A percentile compares a stretch with the other conserved stretches of the same genome.
Evolutionary conservation across 2,797 vertebrate species (phyloP).

Genomic region (Pseudomugil gertrudae): DNA sequence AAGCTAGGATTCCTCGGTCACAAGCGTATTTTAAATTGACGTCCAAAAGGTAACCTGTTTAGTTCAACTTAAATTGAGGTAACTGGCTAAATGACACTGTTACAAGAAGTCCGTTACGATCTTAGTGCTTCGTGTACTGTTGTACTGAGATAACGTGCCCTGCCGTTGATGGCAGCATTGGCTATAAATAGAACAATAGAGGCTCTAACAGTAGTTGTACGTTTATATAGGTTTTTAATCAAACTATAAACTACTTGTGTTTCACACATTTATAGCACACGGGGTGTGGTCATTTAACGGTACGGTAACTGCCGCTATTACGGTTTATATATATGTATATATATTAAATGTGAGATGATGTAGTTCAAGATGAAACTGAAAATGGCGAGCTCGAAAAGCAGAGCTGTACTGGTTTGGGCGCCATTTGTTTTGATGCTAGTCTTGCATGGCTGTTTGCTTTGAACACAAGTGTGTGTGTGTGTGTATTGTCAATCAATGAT

Average conservation of each 20-base stretch:
- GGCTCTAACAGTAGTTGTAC: neutral
- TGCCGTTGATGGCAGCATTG: conserved; percentile 30
- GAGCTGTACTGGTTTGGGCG: neutral
- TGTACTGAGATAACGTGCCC: neutral
- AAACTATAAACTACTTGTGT: too few species aligned
- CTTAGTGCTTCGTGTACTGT: fast-evolving
- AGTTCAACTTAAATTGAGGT: fast-evolving
- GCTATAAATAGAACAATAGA: conserved; percentile 76
- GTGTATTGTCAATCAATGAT: too few species aligned
- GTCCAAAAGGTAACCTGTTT: conserved; percentile 51
- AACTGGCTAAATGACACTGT: fast-evolving
- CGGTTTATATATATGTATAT: too few species aligned
- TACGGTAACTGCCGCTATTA: too few species aligned
- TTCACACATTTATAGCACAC: too few species aligned
- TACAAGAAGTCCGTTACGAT: fast-evolving
- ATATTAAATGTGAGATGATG: conserved; percentile 9
- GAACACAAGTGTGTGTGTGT: neutral
- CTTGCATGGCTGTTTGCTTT: neutral
- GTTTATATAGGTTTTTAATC: too few species aligned
- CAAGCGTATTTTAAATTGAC: neutral
- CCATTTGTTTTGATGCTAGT: conserved; percentile 2
- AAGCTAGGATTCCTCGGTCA: fast-evolving
- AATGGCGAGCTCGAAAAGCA: conserved; percentile 66
- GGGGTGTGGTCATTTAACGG: too few species aligned
- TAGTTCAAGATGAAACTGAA: conserved; percentile 47